phyloP scores from a whole-genome alignment of 1,140 invertebrate genomes.

The Parapsyche elsis region DNA sequence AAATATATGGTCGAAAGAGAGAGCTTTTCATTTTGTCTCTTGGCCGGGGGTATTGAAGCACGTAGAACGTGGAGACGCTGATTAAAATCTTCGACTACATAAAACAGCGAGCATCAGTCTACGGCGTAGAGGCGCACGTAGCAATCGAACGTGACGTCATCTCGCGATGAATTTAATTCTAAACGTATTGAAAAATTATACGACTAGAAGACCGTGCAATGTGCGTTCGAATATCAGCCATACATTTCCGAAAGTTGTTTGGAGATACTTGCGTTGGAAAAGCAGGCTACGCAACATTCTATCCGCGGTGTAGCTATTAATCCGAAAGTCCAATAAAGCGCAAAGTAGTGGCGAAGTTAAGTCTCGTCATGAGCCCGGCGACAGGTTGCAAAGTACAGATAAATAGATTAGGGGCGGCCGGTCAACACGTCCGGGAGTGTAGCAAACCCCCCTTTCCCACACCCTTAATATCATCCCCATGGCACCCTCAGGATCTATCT shows the following conservation, averaged over 20 bases:
- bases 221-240: no score
- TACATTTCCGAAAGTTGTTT: no score
- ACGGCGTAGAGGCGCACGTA: slow-evolving; percentile 45
- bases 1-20: no score
- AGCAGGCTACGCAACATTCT: background rate
- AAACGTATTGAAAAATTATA: slow-evolving; percentile 54
- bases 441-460: no score
- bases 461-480: background rate
- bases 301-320: slow-evolving; percentile 8
- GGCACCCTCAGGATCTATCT: no score
- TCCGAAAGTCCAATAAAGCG: slow-evolving; percentile 17
- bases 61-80: slow-evolving; percentile 22
- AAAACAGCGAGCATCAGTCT: slow-evolving; percentile 51
- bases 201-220: slow-evolving; percentile 37
- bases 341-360: slow-evolving; percentile 15
- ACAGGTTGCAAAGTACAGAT: slow-evolving; percentile 47
- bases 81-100: slow-evolving; percentile 52
- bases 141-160: slow-evolving; percentile 50
- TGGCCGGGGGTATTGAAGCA: slow-evolving; percentile 15
- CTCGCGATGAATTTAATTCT: slow-evolving; percentile 46
- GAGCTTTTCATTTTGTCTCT: background rate
- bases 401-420: slow-evolving; percentile 42
- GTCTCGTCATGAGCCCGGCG: background rate
- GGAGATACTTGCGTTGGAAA: background rate
- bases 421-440: background rate